These are phyloP conservation scores for Aplodontia rufa DNA, from an alignment of 2,113 vertebrate species.

Conservation along the genomic window DNA sequence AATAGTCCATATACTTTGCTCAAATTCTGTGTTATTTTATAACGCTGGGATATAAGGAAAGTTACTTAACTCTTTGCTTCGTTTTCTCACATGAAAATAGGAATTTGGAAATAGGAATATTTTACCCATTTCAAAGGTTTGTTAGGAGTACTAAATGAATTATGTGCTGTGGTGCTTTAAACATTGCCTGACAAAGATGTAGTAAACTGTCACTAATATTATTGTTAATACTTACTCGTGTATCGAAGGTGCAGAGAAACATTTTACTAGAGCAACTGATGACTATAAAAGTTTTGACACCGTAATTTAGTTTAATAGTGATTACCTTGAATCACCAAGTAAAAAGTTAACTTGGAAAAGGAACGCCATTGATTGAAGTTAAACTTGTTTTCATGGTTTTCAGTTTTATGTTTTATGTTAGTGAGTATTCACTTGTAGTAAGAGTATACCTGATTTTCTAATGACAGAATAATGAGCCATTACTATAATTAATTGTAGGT, in stretches of 20 bases:
- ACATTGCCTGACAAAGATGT: background rate
- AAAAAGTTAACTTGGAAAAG: slow-evolving; percentile 4
- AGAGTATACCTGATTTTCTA: slow-evolving; percentile 1
- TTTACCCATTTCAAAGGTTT: background rate
- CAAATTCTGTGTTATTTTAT: background rate
- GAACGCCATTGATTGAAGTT: background rate
- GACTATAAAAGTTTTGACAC: background rate
- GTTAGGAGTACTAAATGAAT: background rate
- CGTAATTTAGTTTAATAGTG: background rate
- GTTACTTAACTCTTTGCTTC: background rate
- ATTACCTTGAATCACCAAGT: background rate
- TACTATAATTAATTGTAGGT: background rate
- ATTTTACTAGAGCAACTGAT: background rate
- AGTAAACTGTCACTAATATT: background rate
- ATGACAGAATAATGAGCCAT: background rate
- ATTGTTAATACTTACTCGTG: background rate
- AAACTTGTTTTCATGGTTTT: background rate
- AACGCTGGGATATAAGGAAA: background rate
- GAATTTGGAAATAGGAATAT: background rate
- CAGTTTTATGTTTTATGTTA: slow-evolving; percentile 1
- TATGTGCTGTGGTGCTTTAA: background rate
- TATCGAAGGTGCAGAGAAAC: background rate
- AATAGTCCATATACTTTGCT: background rate
- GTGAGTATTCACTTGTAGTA: background rate
- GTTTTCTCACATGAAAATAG: slow-evolving; percentile 31